Conservation (phyloP, 2,797 vertebrate genomes). For the Somateria mollissima region DNA sequence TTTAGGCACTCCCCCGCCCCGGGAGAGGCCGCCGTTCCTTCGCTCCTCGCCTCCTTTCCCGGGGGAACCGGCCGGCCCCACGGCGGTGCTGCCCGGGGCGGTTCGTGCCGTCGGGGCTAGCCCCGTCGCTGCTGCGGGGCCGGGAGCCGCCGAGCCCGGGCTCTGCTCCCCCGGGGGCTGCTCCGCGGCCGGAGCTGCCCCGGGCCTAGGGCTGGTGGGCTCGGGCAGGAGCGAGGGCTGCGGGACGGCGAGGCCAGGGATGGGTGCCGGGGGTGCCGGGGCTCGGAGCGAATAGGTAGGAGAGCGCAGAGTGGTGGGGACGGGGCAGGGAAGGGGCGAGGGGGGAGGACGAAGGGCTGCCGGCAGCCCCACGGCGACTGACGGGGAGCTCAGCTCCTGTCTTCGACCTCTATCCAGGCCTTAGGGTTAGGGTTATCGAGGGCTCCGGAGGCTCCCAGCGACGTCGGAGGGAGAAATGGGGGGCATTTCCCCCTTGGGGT, state of each 20-base stretch:
- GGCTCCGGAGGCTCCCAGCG: not conserved
- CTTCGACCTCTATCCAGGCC: not conserved
- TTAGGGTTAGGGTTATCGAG: not conserved
- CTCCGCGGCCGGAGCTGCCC: not conserved
- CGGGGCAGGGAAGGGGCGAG: not conserved
- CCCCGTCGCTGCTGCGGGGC: not conserved
- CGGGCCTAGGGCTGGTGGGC: not conserved
- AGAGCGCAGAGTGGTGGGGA: not conserved
- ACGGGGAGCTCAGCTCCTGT: not conserved
- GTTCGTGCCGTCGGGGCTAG: not conserved
- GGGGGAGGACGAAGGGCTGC: not conserved
- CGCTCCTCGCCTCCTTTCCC: not conserved
- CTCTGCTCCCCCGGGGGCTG: not conserved
- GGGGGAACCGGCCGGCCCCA: not conserved
- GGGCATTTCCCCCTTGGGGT: not conserved
- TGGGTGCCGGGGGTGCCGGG: too few species aligned
- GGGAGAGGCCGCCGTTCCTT: too few species aligned
- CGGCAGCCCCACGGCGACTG: not conserved
- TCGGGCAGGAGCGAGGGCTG: not conserved
- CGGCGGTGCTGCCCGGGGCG: not conserved
- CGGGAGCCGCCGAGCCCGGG: not conserved
- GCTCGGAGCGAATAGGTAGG: not conserved
- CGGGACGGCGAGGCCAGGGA: not conserved
- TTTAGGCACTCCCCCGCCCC: not conserved
- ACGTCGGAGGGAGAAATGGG: not conserved